These are phyloP conservation scores for Eumeta japonica DNA, from an alignment of 1,140 invertebrate genomes.

Conservation along the genomic window DNA sequence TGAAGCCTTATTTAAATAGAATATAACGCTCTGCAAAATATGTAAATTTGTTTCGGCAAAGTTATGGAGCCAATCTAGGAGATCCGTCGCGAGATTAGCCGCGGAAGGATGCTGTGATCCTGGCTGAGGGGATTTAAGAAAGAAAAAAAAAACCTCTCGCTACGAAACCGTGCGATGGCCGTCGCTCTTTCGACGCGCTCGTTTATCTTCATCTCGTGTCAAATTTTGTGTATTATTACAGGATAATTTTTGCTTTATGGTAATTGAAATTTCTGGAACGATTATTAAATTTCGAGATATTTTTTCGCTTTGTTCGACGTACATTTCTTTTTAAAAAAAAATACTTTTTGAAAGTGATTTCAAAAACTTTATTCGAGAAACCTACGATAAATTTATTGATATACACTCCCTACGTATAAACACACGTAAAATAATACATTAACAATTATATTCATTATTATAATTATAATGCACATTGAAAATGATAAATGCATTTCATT, in stretches of 20 bases:
- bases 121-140: constrained; percentile 14
- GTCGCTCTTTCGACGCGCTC: constrained; percentile 8
- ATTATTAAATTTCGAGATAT: background rate
- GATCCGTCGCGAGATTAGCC: constrained; percentile 15
- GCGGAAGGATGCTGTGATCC: too few relatives aligned
- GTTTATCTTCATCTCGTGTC: constrained; percentile 22
- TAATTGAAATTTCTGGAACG: constrained; percentile 1
- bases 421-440: too few relatives aligned
- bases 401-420: too few relatives aligned
- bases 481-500: too few relatives aligned
- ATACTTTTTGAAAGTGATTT: constrained; percentile 1
- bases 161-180: constrained; percentile 10
- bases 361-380: background rate
- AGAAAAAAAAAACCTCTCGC: constrained; percentile 19
- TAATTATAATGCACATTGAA: too few relatives aligned
- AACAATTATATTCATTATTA: too few relatives aligned
- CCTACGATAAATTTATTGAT: constrained; percentile 1
- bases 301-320: background rate
- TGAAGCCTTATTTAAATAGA: too few relatives aligned
- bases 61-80: constrained; percentile 19
- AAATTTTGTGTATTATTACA: constrained; percentile 7
- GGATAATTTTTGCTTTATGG: constrained; percentile 5
- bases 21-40: constrained; percentile 22
- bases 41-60: constrained; percentile 29
- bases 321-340: too few relatives aligned